A percentile compares a stretch with the other conserved stretches of the same genome.
Evolutionary conservation across 2,888 invertebrate genomes (phyloP).

Genomic region (Oxystoma pomonae): DNA sequence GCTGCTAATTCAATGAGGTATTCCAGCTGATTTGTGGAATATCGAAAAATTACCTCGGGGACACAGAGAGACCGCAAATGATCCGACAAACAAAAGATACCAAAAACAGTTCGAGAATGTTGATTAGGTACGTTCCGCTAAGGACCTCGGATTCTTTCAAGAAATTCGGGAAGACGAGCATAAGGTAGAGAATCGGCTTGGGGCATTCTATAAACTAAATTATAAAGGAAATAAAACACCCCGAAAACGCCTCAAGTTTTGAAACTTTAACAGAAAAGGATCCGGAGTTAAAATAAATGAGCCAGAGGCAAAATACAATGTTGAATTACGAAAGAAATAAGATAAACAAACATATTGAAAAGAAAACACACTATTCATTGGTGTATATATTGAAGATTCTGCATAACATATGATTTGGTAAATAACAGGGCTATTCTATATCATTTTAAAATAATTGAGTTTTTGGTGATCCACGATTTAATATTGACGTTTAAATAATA

Average conservation of each 20-base stretch:
- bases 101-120: neutral
- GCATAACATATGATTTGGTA: neutral
- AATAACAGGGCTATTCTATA: neutral
- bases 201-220: neutral
- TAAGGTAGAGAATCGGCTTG: neutral
- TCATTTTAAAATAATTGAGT: neutral
- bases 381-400: neutral
- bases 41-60: neutral
- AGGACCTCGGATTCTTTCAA: neutral
- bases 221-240: neutral
- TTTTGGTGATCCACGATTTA: neutral
- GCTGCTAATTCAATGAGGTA: neutral
- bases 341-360: neutral
- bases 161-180: neutral
- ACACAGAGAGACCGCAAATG: neutral
- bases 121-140: neutral
- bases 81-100: neutral
- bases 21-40: neutral
- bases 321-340: neutral
- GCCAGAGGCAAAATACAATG: neutral
- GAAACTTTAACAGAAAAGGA: no score
- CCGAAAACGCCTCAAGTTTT: neutral
- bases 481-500: neutral
- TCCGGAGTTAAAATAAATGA: neutral
- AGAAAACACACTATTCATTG: neutral